Percentiles rank a stretch among this genome's conserved stretches.
These are phyloP conservation scores for Vesta saturnalis DNA, from an alignment of 2,888 invertebrate species.

Conservation along the genomic window DNA sequence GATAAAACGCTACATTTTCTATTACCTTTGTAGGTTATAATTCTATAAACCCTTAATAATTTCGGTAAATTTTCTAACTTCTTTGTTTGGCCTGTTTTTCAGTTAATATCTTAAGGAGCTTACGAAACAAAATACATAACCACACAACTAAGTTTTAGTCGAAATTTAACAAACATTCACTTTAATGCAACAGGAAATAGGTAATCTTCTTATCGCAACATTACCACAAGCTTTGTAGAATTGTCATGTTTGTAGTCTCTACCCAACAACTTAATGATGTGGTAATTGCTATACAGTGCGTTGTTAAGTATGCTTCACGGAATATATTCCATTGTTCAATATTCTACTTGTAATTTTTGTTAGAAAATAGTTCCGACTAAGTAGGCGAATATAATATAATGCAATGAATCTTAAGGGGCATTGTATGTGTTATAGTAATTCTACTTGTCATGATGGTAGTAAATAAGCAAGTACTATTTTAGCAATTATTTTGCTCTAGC, in stretches of 20 bases:
- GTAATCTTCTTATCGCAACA: slow-evolving; percentile 16
- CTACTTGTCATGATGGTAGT: too few species aligned
- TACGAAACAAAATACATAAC: slow-evolving; percentile 4
- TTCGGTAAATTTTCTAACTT: neutral
- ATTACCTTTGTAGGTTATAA: too few species aligned
- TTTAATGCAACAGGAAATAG: slow-evolving; percentile 10
- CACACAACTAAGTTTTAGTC: slow-evolving; percentile 6
- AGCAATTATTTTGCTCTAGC: too few species aligned
- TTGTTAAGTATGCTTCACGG: neutral
- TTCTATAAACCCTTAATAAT: too few species aligned
- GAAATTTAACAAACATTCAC: slow-evolving; percentile 15
- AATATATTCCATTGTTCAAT: neutral
- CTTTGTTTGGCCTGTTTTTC: neutral
- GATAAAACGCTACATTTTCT: too few species aligned
- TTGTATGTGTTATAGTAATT: too few species aligned
- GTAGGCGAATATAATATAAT: too few species aligned
- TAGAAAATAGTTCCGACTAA: too few species aligned
- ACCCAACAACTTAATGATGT: slow-evolving; percentile 8
- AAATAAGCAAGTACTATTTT: too few species aligned
- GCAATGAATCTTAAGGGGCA: too few species aligned
- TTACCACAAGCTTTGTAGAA: slow-evolving; percentile 12
- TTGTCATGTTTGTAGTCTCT: slow-evolving; percentile 10
- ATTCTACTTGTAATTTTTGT: neutral
- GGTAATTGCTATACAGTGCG: neutral
- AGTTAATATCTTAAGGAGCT: slow-evolving; percentile 10